Evolutionary conservation across 2,113 vertebrate genomes (phyloP), one percentile per base, ranked within the genome.

Genomic region (Heptranchias perlo): DNA sequence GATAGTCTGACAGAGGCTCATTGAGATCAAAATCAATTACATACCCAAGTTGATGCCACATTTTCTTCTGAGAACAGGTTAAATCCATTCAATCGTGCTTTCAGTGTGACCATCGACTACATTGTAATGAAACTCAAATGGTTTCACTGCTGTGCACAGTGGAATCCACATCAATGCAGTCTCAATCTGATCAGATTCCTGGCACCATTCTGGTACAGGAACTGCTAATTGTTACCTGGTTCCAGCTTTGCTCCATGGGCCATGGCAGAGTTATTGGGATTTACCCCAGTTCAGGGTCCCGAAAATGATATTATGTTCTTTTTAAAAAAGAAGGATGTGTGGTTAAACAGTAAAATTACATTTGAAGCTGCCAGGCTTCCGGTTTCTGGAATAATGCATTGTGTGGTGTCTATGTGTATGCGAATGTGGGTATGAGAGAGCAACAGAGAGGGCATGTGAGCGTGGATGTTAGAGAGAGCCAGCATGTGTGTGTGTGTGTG

Each of bases 81-180:
- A 93, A 93, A 93, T n/a, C n/a, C n/a, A n/a, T n/a, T n/a, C n/a
- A n/a, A n/a, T 93, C 58, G 61, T 93, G 58, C 62, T 93, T 93
- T 62, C 61, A 61, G n/a, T 39, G 89, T 39, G 35, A 93, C 44
- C 89, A 39, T 93, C 58, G 16, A 62, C 58, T 21, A 62, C n/a
- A 14, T 6, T 62, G 89, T 92, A 62, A 62, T 62, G 61, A 93
- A 62, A 93, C 39, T 16, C 54, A 62, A 93, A 62, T 93, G n/a
- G 35, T 93, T 21, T 39, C 18, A 35, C 35, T 62, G 16, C 89
- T 93, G 89, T 93, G 89, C 54, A 62, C 35, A 93, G 39, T 58
- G 52, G 31, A 91, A 61, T 58, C 87, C 52, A 91, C 87, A 58
- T 4, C 8, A 0, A 58, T 58, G 58, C 67, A 21, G 78, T 44